phyloP scores from a whole-genome alignment of 2,113 vertebrate genomes.

The Corythornis vintsioides region DNA sequence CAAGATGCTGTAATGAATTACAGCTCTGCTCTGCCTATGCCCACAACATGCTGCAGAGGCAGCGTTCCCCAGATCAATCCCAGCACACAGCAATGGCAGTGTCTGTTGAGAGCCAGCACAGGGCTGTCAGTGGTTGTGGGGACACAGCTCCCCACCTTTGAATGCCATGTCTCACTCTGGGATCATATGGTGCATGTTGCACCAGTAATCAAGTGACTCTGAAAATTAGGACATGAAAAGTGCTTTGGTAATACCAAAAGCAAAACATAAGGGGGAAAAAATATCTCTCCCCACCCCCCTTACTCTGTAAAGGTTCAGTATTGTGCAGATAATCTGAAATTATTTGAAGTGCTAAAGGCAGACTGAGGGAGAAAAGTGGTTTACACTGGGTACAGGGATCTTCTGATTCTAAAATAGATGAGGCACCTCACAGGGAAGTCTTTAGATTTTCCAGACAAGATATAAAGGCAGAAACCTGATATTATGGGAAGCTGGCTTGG shows the following conservation, averaged over 20 bases:
- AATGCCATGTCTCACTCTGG: rapidly evolving
- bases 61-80: not conserved
- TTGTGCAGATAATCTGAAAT: not conserved
- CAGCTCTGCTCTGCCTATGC: rapidly evolving
- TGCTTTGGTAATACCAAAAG: not conserved
- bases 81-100: rapidly evolving
- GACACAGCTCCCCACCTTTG: not conserved
- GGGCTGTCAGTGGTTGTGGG: not conserved
- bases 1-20: not conserved
- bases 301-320: not conserved
- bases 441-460: not conserved
- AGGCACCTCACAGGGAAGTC: not conserved
- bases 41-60: not conserved
- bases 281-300: not conserved
- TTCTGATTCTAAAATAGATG: not conserved
- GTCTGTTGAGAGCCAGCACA: not conserved
- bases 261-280: not conserved
- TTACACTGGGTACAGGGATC: not conserved
- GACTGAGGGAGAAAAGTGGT: not conserved
- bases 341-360: not conserved
- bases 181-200: not conserved
- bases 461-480: not conserved
- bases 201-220: not conserved
- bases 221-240: not conserved
- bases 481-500: not conserved